Conservation (phyloP, 2,797 vertebrate genomes). For the Tokudaia muenninki region DNA sequence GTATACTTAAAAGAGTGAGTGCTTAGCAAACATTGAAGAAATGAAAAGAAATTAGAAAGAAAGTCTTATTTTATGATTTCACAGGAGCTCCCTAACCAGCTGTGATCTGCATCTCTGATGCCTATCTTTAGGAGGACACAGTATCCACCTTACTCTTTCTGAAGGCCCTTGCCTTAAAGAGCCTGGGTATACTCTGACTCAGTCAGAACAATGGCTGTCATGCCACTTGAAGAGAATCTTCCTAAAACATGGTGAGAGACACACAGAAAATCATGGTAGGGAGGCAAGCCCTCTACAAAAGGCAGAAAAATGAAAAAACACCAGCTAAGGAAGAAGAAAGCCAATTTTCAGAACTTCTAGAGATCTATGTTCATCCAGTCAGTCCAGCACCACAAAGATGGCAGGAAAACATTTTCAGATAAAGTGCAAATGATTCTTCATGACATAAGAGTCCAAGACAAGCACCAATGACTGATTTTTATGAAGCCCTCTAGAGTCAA, state of each 20-base stretch:
- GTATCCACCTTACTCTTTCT: not conserved
- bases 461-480: constrained; percentile 70
- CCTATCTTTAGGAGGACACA: not conserved
- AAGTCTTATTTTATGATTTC: not conserved
- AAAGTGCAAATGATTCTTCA: constrained; percentile 76
- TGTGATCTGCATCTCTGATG: not conserved
- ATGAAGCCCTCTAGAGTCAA: constrained; percentile 67
- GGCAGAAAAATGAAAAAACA: not conserved
- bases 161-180: not conserved
- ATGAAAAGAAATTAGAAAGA: not conserved
- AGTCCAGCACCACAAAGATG: not conserved
- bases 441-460: constrained; percentile 60
- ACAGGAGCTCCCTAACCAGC: not conserved
- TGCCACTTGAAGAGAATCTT: not conserved
- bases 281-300: not conserved
- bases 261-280: not conserved
- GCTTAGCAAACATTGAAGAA: not conserved
- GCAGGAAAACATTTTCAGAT: constrained; percentile 35
- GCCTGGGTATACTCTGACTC: not conserved
- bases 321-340: not conserved
- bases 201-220: not conserved
- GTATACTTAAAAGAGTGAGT: not conserved
- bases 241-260: not conserved
- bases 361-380: not conserved
- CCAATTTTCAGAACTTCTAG: not conserved